Percentiles rank a stretch among this genome's conserved stretches.
Evolutionary conservation across 2,113 vertebrate genomes (phyloP).

Genomic region (Spea multiplicata): DNA sequence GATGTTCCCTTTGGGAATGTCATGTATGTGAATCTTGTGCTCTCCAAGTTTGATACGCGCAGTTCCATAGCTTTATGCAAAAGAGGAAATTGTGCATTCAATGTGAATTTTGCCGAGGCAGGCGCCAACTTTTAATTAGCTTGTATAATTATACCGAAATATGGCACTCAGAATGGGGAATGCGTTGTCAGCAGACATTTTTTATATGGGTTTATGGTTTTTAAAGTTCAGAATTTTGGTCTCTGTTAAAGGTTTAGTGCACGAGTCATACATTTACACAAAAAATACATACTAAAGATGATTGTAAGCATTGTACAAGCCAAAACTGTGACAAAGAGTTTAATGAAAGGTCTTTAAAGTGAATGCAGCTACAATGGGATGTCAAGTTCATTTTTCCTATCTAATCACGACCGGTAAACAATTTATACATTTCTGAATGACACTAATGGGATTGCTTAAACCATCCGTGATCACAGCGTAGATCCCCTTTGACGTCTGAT

Average conservation of each 20-base stretch:
- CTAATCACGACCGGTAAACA: background rate
- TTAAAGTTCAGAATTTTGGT: background rate
- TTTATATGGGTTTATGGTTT: background rate
- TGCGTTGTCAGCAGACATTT: slow-evolving; percentile 7
- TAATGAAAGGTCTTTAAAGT: background rate
- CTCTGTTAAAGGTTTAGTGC: background rate
- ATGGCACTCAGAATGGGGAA: background rate
- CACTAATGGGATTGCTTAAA: background rate
- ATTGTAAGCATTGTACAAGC: background rate
- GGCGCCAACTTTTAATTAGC: slow-evolving; percentile 49
- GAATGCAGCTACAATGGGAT: background rate
- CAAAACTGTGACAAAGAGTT: background rate
- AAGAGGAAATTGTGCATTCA: slow-evolving; percentile 55
- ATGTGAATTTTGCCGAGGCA: slow-evolving; percentile 55
- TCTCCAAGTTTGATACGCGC: slow-evolving; percentile 69
- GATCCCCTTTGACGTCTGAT: background rate
- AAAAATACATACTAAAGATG: too few species aligned
- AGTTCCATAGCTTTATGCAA: slow-evolving; percentile 72
- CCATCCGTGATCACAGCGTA: background rate
- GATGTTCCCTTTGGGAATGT: slow-evolving; percentile 50
- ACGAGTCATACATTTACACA: too few species aligned
- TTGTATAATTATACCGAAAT: slow-evolving; percentile 8
- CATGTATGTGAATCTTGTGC: slow-evolving; percentile 68
- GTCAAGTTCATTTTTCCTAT: background rate
- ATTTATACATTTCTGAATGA: background rate